Base-by-base conservation (phyloP, 2,113 vertebrate species). In the Myotis brandtii region DNA sequence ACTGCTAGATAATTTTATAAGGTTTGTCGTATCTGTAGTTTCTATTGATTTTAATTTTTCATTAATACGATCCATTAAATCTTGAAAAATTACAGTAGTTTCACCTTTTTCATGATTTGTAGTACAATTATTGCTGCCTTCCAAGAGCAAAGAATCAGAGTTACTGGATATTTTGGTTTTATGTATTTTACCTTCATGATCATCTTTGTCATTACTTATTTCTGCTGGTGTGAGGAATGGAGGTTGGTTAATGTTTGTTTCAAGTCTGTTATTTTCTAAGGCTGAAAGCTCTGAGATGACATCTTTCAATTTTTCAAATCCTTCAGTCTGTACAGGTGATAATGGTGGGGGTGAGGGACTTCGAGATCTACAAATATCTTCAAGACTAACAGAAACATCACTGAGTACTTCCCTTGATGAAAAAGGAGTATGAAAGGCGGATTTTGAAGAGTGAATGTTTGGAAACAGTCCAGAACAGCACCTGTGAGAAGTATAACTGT, bases 31-130 rank as follows among this genome's bases (percentile, higher is more conserved):
- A 97, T 99, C 99, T 96, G 98, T 97, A 76, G 99, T 98, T 98
- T 98, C 98, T 97, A 99, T 99, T 87, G 98, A 99, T 96, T 99
- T 99, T 94, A 99, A 97, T 97, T 99, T 99, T 95, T 99, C 99
- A 98, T 99, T 99, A 97, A 99, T 99, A 73, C 99, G 99, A 96
- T 99, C 98, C 98, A 99, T 98, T 97, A 99, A 98, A 64, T 99
- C 99, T 97, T 99, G 99, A 96, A 99, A 98, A 92, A 98, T 98
- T 86, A 98, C 93, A 94, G 98, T 98, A 97, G 97, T 98, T 96
- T 98, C 98, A 94, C 98, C 98, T 83, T 97, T 97, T 95, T 97
- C 98, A 96, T 95, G 96, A 87, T 96, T 95, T n/a, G 92, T 64
- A 56, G 46, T 94, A 92, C 82, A 97, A 86, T 0, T 97, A 82